Base-by-base conservation (phyloP, 2,888 invertebrate species). In the Anoplius nigerrimus region DNA sequence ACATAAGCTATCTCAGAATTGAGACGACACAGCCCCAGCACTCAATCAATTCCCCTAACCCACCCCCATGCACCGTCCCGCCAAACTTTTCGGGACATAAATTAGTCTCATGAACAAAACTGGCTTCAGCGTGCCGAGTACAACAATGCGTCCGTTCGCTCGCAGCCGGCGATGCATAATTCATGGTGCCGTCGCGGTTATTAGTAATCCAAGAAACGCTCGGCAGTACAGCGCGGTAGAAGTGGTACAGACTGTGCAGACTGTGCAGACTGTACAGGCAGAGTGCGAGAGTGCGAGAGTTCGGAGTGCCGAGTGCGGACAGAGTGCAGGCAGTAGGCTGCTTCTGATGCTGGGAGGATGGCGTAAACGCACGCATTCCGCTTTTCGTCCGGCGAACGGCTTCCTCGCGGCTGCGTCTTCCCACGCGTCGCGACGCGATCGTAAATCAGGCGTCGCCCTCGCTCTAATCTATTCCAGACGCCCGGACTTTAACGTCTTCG, bases 401-500 rank as follows among this genome's bases (percentile, higher is more conserved):
- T 46, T 48, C 18, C 48, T 48, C 48, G 11, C 16, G 46, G 46
- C 2, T 46, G 48, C 48, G 34, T 48, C 48, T 48, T 18, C 18
- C 48, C 16, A 57, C 62, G 71, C 72, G 78, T 80, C 80, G 78
- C 75, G 71, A 59, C 21, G 66, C 71, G 69, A 68, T 72, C 75
- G 75, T 78, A 78, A 78, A 80, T 79, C 79, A 79, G 70, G 52
- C 63, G 54, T 45, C 74, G 72, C 46, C 67, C 66, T 69, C 67
- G 52, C 18, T 75, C 73, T 78, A 80, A 79, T 79, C 80, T 80
- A 75, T 79, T 72, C 70, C 59, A 71, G 22, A 51, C 71, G 48
- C 24, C n/a, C 53, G 53, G 2, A 21, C 24, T n/a, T n/a, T n/a
- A 13, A 34, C 34, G 34, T 34, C 34, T 6, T 6, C 34, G 34